phyloP scores from a whole-genome alignment of 92 coral and sea anemone species.

The Zoanthus gigantus region DNA sequence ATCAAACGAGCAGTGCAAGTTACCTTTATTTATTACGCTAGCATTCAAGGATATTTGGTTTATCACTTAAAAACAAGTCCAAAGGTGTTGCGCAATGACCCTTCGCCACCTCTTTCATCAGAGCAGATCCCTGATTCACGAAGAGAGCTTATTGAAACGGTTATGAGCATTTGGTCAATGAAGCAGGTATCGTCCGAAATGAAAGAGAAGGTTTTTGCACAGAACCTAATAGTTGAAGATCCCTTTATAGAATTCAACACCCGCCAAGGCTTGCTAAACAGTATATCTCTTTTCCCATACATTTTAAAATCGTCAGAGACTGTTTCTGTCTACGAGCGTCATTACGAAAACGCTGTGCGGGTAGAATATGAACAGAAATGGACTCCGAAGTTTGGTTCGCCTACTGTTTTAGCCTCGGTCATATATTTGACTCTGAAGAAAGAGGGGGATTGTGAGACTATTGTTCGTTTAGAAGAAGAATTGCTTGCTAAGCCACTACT shows the following conservation, averaged over 20 bases:
- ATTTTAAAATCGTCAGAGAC: conserved; percentile 5
- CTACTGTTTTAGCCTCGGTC: background rate
- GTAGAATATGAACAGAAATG: conserved; percentile 19
- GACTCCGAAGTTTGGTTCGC: conserved; percentile 10
- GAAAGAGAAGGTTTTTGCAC: background rate
- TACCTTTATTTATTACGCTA: background rate
- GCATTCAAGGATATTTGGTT: conserved; percentile 17
- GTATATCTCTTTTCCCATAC: background rate
- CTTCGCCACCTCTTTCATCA: background rate
- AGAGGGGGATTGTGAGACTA: background rate
- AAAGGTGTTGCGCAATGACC: background rate
- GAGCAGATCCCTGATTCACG: background rate
- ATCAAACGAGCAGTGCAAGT: conserved; percentile 4
- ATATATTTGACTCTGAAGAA: conserved; percentile 11
- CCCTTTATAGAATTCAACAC: background rate
- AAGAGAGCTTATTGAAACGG: background rate
- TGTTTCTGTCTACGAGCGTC: background rate
- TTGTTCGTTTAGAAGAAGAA: conserved; percentile 20
- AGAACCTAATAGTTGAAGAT: background rate
- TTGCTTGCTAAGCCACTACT: conserved; percentile 3
- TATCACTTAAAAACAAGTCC: conserved; percentile 9
- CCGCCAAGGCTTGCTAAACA: background rate
- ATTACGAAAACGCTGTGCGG: background rate
- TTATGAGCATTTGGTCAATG: background rate
- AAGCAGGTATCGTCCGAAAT: background rate